phyloP scores from a whole-genome alignment of 2,888 invertebrate species.

The Aplocera efformata region DNA sequence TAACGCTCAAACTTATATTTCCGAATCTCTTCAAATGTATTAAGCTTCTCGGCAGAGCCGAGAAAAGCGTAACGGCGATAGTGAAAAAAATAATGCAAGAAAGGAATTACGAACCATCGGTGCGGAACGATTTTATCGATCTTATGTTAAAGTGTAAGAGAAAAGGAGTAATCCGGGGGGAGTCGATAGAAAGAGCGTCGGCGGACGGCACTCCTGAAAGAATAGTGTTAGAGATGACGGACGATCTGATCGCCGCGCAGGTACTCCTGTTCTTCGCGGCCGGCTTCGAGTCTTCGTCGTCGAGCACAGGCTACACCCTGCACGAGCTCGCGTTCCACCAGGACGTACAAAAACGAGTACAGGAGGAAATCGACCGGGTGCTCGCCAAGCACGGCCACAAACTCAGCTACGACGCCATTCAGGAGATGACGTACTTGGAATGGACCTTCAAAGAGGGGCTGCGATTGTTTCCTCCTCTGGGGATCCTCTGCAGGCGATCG shows the following conservation, averaged over 20 bases:
- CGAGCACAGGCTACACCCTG: constrained; percentile 47
- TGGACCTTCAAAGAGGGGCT: constrained; percentile 47
- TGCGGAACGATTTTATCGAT: constrained; percentile 49
- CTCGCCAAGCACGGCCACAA: constrained; percentile 36
- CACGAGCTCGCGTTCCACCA: constrained; percentile 49
- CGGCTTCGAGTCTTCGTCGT: constrained; percentile 52
- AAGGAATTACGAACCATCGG: constrained; percentile 42
- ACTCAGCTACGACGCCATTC: constrained; percentile 45
- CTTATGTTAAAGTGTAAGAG: constrained; percentile 41
- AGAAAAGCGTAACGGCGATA: too few relatives aligned
- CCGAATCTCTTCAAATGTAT: not conserved
- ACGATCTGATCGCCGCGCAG: constrained; percentile 41
- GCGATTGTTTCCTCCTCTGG: constrained; percentile 52
- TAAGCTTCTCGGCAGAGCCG: too few relatives aligned
- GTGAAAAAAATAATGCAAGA: constrained; percentile 13
- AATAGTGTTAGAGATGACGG: constrained; percentile 36
- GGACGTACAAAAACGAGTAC: constrained; percentile 41
- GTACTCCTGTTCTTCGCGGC: constrained; percentile 49
- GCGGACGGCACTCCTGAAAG: constrained; percentile 38
- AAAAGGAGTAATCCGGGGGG: constrained; percentile 39
- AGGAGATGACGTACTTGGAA: constrained; percentile 47
- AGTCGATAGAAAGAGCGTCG: constrained; percentile 40
- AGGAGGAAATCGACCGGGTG: constrained; percentile 42
- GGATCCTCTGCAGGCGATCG: constrained; percentile 41
- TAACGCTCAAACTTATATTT: not conserved